Base-by-base conservation (phyloP, 2,888 invertebrate genomes). In the Saturnia japonica region DNA sequence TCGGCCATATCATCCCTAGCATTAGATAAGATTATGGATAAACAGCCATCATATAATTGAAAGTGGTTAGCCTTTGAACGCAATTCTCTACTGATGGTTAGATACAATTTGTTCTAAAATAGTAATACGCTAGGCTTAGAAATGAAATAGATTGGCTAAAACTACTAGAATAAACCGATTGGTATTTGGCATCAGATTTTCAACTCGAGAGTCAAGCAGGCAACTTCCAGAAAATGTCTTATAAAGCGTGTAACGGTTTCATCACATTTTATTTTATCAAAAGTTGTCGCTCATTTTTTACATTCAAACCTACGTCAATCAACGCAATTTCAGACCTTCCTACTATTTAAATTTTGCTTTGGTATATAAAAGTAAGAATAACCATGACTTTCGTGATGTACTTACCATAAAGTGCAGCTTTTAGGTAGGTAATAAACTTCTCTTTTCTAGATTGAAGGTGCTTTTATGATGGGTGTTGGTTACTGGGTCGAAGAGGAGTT, bases 401-500 rank as follows among this genome's bases (percentile, higher is more conserved):
- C 45, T 45, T 45, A 12, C 43, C 11, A 9, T 12, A 12, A 2
- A 12, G 14, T 0, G 11, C 51, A 51, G 16, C n/a, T 16, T 69
- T 76, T 77, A n/a, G n/a, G n/a, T 22, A 7, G 1, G 12, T 8
- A 40, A 25, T 16, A 42, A 57, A 43, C 0, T 54, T 54, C 1
- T 64, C 45, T 14, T 72, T 69, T 72, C 51, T 70, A 92, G 93
- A 82, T 96, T 16, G 96, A 97, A 86, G 97, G 97, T 0, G 96
- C 96, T 0, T 97, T 97, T 76, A 89, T 96, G 6, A 96, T 96
- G 96, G 97, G 94, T 54, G 85, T 94, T 1, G 98, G 98, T 0
- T 97, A 96, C 80, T 97, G 96, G 95, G 96, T 97, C 0, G 94
- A 94, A 0, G 97, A 98, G 82, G 95, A 96, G 76, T 82, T 97